These are phyloP conservation scores for Drosophila pseudoananassae DNA, from an alignment of 1,140 invertebrate genomes.

Conservation along the genomic window DNA sequence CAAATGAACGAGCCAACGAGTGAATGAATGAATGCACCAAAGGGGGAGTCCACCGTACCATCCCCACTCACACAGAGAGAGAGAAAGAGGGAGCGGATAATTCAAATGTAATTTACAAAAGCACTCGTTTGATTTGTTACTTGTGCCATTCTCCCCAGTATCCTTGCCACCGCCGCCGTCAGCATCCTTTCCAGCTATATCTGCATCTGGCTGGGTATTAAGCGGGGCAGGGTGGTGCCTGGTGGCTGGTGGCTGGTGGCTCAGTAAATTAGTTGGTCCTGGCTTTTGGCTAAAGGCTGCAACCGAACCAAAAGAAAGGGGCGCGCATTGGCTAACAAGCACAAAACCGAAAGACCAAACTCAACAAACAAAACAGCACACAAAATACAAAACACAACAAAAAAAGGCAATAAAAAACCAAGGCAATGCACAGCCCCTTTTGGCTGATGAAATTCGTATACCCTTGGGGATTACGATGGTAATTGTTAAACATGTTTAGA, in stretches of 20 bases:
- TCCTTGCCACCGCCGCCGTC: background rate
- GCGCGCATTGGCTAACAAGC: slow-evolving; percentile 48
- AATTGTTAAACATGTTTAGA: slow-evolving; percentile 13
- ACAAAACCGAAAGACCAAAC: slow-evolving; percentile 35
- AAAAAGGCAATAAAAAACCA: slow-evolving; percentile 49
- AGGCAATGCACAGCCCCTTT: slow-evolving; percentile 10
- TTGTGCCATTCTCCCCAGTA: slow-evolving; percentile 31
- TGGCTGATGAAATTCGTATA: slow-evolving; percentile 24
- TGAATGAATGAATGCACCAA: slow-evolving; percentile 45
- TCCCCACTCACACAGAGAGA: background rate
- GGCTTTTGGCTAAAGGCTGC: slow-evolving; percentile 14
- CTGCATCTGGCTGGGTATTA: slow-evolving; percentile 18
- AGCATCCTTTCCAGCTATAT: slow-evolving; percentile 20
- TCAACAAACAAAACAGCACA: slow-evolving; percentile 6
- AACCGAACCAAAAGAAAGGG: slow-evolving; percentile 33
- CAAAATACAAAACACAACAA: slow-evolving; percentile 32
- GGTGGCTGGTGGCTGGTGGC: slow-evolving; percentile 18
- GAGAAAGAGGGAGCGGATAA: slow-evolving; percentile 54
- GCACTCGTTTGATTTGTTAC: slow-evolving; percentile 80
- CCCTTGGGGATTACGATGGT: slow-evolving; percentile 2
- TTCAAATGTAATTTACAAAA: slow-evolving; percentile 82
- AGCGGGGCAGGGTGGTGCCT: background rate
- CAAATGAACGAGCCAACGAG: slow-evolving; percentile 34
- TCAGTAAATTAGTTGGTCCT: slow-evolving; percentile 67
- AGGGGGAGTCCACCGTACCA: background rate